Evolutionary conservation across 2,888 invertebrate genomes (phyloP), one percentile per base, ranked within the genome.

Genomic region (Drosophila lutescens): DNA sequence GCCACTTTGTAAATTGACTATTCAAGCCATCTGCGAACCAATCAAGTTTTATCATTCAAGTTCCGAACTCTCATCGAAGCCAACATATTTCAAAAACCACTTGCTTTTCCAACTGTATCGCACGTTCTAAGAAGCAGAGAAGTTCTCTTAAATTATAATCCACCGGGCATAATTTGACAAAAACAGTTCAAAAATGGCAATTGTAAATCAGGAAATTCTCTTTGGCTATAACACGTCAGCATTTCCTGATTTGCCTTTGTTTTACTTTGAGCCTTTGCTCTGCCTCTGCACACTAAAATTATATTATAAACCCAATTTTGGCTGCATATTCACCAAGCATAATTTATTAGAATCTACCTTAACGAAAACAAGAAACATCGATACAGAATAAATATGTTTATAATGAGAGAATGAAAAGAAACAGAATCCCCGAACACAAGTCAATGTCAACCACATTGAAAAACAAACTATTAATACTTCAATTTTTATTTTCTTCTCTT

Each of bases 401-500:
- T 58, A 76, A 68, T 67, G 66, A 66, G 54, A 41, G 26, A 66
- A 47, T 20, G 23, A 60, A 57, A 66, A 73, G 43, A 85, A 72
- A 38, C 53, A 62, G 44, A 71, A 66, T 65, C 55, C 53, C 53
- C 61, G 38, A 78, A 76, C 72, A 84, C 69, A 73, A 66, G 53
- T 68, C 63, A 72, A 49, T 68, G 68, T 84, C 71, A 61, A 71
- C 46, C 59, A 20, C 50, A 65, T 69, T 71, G 59, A 59, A 53
- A 20, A 53, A 67, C 68, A 86, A 77, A 70, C 86, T 83, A 84
- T 86, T 84, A 84, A 84, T 84, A 83, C 62, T 83, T 73, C 67
- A 46, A 83, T 88, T 84, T 75, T 62, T 74, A 72, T 71, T 73
- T 87, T 84, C 78, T 88, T 84, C 86, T 84, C 84, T 84, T 84